Conservation (phyloP, 2,113 vertebrate species). For the Barnardius zonarius region DNA sequence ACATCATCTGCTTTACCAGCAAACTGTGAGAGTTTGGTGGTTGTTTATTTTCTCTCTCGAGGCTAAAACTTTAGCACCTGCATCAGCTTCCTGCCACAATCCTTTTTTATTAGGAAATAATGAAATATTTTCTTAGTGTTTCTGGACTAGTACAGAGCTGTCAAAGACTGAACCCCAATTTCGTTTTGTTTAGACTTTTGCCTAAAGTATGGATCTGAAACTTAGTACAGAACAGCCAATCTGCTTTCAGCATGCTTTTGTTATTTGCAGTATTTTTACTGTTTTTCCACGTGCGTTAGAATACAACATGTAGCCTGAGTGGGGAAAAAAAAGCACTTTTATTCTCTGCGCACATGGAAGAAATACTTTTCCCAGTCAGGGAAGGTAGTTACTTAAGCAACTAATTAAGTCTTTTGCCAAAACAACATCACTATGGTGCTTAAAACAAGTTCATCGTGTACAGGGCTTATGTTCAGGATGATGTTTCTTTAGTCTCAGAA, state of each 20-base stretch:
- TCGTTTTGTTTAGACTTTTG: not conserved
- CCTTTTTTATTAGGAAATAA: not conserved
- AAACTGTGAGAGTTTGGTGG: not conserved
- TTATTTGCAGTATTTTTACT: not conserved
- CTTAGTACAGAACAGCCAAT: not conserved
- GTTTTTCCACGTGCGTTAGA: not conserved
- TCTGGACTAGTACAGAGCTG: not conserved
- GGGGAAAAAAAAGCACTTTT: not conserved
- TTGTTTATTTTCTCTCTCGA: not conserved
- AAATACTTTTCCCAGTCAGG: not conserved
- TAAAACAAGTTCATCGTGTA: not conserved
- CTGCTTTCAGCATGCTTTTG: not conserved
- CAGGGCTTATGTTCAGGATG: not conserved
- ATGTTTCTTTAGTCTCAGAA: not conserved
- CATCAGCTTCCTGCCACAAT: not conserved
- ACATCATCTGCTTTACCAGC: slow-evolving; percentile 18
- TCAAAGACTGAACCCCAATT: not conserved
- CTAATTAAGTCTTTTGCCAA: not conserved
- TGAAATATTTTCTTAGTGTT: not conserved
- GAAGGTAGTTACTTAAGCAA: not conserved
- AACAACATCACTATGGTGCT: not conserved
- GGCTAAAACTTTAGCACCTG: not conserved
- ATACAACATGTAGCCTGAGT: not conserved
- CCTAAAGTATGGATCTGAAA: not conserved
- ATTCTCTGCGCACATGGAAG: not conserved